Base-by-base conservation (phyloP, 1,140 invertebrate species). In the Trichonephila inaurata region DNA sequence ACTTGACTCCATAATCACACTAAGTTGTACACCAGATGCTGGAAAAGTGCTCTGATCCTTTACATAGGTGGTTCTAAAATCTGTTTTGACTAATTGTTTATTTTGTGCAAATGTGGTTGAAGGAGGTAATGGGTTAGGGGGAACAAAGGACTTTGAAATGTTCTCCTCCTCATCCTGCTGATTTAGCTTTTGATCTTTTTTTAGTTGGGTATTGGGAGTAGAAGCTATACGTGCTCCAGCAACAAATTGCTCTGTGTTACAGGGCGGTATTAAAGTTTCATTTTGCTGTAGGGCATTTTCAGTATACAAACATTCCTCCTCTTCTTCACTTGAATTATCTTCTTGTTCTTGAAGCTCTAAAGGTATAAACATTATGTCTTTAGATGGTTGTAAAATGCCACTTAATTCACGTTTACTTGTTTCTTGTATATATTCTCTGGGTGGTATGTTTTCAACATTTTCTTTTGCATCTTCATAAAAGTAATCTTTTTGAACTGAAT, bases 341-440 rank as follows among this genome's bases (percentile, higher is more conserved):
- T 94, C 94, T 85, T 94, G 94, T 72, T 94, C 91, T 44, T 94
- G 83, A 33, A 95, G 91, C 19, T 95, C 95, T 51, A 95, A 82
- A 19, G 95, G 95, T 19, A 95, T 91, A 85, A 94, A 94, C 77
- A 87, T 83, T 40, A 93, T 44, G 81, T 93, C 81, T 89, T 88
- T 77, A 33, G 95, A 94, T 14, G 95, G 95, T 77, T 95, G 94
- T 14, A 95, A 94, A 72, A 95, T 94, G n/a, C 95, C 95, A 58
- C 94, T 85, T 40, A 95, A 61, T 40, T 91, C 89, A 28, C 94
- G 97, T 95, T 85, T 77, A 64, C 66, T 89, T n/a, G 24, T 6
- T 10, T 90, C 72, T 94, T 90, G 93, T 60, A 90, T n/a, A 86
- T 90, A 94, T 21, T 58, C 93, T 69, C 28, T 33, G 21, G 93